Conservation (phyloP, 1,140 invertebrate genomes). For the Mactra quadrangularis region DNA sequence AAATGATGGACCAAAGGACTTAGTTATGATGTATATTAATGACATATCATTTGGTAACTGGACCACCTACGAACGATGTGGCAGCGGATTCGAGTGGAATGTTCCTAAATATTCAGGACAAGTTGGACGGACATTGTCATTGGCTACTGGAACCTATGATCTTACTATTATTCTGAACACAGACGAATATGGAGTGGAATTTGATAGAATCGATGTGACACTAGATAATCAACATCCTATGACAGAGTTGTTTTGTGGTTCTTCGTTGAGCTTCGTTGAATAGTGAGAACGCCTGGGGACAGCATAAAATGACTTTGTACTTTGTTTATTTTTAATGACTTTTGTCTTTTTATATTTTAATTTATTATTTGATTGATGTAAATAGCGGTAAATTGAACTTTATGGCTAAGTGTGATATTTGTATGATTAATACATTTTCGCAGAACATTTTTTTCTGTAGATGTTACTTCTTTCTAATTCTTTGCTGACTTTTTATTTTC, state of each 20-base stretch:
- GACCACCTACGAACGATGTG: background rate
- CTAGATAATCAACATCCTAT: background rate
- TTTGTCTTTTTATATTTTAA: too few relatives aligned
- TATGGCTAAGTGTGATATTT: too few relatives aligned
- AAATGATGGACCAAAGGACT: slow-evolving; percentile 32
- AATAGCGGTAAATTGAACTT: too few relatives aligned
- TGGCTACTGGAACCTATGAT: slow-evolving; percentile 2
- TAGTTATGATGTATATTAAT: background rate
- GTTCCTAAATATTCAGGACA: slow-evolving; percentile 20
- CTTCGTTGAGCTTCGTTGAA: background rate
- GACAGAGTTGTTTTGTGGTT: slow-evolving; percentile 4
- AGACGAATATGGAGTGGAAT: slow-evolving; percentile 32
- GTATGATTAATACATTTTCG: too few relatives aligned
- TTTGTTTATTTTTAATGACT: too few relatives aligned
- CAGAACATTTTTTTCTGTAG: too few relatives aligned
- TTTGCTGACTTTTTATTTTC: too few relatives aligned
- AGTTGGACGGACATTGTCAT: background rate
- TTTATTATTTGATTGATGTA: too few relatives aligned
- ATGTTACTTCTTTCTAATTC: too few relatives aligned
- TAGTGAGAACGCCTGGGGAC: too few relatives aligned
- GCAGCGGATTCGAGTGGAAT: slow-evolving; percentile 19
- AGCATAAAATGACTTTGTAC: too few relatives aligned
- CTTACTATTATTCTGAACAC: background rate
- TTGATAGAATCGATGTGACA: background rate
- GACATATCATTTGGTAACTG: background rate